These are phyloP conservation scores for Incurvaria masculella DNA, from an alignment of 2,888 invertebrate genomes.

Conservation along the genomic window DNA sequence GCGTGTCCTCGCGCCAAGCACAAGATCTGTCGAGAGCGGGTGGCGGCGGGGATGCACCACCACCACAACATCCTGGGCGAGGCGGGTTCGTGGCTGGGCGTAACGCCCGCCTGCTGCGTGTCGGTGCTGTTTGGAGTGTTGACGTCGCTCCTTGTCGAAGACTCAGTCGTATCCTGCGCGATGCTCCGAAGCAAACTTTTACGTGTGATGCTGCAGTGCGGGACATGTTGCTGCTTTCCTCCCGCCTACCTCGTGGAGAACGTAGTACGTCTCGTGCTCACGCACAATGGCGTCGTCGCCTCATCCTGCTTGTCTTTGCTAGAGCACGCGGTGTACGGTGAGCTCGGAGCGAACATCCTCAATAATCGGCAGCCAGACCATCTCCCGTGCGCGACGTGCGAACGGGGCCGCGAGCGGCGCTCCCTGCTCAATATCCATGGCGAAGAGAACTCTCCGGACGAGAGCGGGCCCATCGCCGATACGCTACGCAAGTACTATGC, in stretches of 20 bases:
- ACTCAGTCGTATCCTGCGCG: constrained; percentile 32
- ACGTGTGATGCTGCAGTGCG: constrained; percentile 53
- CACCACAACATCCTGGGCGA: constrained; percentile 58
- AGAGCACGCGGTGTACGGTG: constrained; percentile 58
- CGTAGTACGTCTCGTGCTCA: constrained; percentile 45
- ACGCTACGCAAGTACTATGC: constrained; percentile 25
- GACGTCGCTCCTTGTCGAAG: constrained; percentile 43
- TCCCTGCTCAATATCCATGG: constrained; percentile 22
- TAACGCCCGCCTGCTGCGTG: constrained; percentile 52
- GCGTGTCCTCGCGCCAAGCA: constrained; percentile 52
- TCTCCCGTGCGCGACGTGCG: constrained; percentile 43
- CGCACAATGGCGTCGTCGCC: constrained; percentile 34
- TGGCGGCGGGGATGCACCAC: constrained; percentile 52
- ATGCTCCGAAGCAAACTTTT: constrained; percentile 45
- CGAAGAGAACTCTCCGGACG: constrained; percentile 22
- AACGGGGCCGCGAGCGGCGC: constrained; percentile 20
- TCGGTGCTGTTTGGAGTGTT: constrained; percentile 55
- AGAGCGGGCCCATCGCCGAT: constrained; percentile 1
- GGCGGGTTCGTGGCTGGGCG: constrained; percentile 30
- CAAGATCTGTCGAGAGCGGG: constrained; percentile 42
- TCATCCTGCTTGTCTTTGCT: constrained; percentile 47
- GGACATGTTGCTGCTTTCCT: constrained; percentile 63
- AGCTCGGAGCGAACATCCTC: constrained; percentile 50
- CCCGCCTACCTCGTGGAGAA: constrained; percentile 48
- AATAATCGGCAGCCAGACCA: constrained; percentile 34